Percentiles rank a stretch among this genome's conserved stretches.
phyloP scores from a whole-genome alignment of 2,113 vertebrate species.

The Pseudorectes ferrugineus region DNA sequence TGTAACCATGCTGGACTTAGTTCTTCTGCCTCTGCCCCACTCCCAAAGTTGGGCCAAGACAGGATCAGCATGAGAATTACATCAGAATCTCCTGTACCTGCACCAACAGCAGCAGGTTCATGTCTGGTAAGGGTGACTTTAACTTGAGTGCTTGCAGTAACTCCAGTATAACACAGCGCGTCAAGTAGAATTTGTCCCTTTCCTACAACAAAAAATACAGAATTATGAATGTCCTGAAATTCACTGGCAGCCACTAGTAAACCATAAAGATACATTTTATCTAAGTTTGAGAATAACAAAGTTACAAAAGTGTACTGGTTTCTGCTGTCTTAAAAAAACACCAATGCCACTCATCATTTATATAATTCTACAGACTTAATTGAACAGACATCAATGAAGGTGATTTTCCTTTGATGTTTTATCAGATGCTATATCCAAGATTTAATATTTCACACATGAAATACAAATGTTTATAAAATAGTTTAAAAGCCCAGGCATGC shows the following conservation, averaged over 20 bases:
- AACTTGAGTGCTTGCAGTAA: slow-evolving; percentile 96
- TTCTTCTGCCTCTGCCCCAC: background rate
- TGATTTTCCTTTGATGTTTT: background rate
- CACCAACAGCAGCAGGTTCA: slow-evolving; percentile 92
- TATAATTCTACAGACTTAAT: background rate
- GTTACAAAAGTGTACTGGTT: background rate
- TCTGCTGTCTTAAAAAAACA: background rate
- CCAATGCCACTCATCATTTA: background rate
- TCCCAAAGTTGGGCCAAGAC: background rate
- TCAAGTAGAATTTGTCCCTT: slow-evolving; percentile 98
- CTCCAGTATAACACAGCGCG: slow-evolving; percentile 92
- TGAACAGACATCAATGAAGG: background rate
- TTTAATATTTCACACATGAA: background rate
- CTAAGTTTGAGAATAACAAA: background rate
- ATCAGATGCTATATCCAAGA: background rate
- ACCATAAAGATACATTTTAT: background rate
- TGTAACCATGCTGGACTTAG: background rate
- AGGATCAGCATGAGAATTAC: background rate
- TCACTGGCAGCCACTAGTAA: background rate
- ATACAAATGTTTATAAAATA: background rate
- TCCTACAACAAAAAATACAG: slow-evolving; percentile 77
- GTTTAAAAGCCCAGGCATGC: background rate
- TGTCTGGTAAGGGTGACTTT: slow-evolving; percentile 94
- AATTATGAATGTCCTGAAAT: background rate
- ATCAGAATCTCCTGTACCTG: slow-evolving; percentile 79